Percentiles rank a stretch among this genome's conserved stretches.
phyloP scores from a whole-genome alignment of 2,797 vertebrate genomes.

The Premnoplex brunnescens region DNA sequence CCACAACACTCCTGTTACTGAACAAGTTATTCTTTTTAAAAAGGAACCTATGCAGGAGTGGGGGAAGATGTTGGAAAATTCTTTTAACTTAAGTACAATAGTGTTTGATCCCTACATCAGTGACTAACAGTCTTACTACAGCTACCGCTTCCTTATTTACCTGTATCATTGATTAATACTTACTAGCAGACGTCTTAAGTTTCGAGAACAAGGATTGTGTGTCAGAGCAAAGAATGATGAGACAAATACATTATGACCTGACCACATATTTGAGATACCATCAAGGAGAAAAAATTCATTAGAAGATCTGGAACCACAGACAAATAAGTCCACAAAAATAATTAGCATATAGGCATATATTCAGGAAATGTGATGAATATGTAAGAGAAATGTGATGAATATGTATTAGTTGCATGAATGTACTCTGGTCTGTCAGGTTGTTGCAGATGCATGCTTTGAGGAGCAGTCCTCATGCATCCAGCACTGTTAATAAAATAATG shows the following conservation, averaged over 20 bases:
- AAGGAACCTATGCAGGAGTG: neutral
- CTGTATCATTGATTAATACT: neutral
- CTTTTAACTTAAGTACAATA: neutral
- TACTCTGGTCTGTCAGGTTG: neutral
- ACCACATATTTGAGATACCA: neutral
- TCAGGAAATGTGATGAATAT: neutral
- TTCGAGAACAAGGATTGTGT: neutral
- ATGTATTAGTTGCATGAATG: neutral
- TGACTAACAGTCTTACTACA: neutral
- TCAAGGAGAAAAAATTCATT: neutral
- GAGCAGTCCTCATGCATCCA: neutral
- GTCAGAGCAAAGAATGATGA: neutral
- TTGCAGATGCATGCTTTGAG: neutral
- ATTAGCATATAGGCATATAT: neutral
- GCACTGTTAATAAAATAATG: neutral
- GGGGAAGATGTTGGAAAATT: neutral
- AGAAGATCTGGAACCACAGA: neutral
- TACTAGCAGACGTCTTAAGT: neutral
- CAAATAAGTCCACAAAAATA: neutral
- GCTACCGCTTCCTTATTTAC: neutral
- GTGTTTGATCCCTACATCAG: neutral
- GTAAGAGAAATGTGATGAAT: neutral
- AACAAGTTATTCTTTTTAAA: neutral
- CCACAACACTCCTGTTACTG: neutral
- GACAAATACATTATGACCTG: neutral